phyloP scores from a whole-genome alignment of 1,140 invertebrate species.

The Bursaphelenchus mucronatus region DNA sequence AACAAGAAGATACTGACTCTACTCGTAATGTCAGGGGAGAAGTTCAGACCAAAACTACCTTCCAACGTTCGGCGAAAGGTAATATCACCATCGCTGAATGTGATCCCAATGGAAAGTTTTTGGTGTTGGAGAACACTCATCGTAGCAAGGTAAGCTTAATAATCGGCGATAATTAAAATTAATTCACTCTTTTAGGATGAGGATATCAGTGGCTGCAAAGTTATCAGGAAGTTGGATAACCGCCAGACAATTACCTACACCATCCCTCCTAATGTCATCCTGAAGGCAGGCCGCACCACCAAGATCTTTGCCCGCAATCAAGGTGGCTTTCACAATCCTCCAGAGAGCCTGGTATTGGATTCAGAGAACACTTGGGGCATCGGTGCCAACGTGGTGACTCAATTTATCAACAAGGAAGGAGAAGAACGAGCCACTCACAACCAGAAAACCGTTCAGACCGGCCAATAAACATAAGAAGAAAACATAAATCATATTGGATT shows the following conservation, averaged over 20 bases:
- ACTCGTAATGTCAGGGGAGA: slow-evolving; percentile 62
- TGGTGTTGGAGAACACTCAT: slow-evolving; percentile 64
- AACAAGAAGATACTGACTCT: slow-evolving; percentile 61
- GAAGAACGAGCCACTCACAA: slow-evolving; percentile 63
- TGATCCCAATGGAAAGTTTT: slow-evolving; percentile 64
- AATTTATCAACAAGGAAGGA: slow-evolving; percentile 61
- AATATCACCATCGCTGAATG: slow-evolving; percentile 64
- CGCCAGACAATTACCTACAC: slow-evolving; percentile 60
- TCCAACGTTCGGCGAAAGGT: slow-evolving; percentile 61
- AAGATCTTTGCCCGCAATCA: slow-evolving; percentile 59
- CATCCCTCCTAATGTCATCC: slow-evolving; percentile 50
- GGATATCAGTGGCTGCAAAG: slow-evolving; percentile 57
- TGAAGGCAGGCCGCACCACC: slow-evolving; percentile 47
- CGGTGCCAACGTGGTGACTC: slow-evolving; percentile 61
- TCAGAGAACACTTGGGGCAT: slow-evolving; percentile 61
- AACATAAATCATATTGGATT: background rate
- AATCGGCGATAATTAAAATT: background rate
- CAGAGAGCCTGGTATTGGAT: slow-evolving; percentile 58
- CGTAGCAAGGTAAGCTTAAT: slow-evolving; percentile 47
- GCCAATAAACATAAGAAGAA: slow-evolving; percentile 47
- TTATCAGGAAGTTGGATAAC: slow-evolving; percentile 56
- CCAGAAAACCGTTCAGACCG: slow-evolving; percentile 61
- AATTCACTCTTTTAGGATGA: slow-evolving; percentile 48
- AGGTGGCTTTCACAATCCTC: slow-evolving; percentile 54
- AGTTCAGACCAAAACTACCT: slow-evolving; percentile 65